Base-by-base conservation (phyloP, 2,797 vertebrate genomes). In the Sparidentex hasta region DNA sequence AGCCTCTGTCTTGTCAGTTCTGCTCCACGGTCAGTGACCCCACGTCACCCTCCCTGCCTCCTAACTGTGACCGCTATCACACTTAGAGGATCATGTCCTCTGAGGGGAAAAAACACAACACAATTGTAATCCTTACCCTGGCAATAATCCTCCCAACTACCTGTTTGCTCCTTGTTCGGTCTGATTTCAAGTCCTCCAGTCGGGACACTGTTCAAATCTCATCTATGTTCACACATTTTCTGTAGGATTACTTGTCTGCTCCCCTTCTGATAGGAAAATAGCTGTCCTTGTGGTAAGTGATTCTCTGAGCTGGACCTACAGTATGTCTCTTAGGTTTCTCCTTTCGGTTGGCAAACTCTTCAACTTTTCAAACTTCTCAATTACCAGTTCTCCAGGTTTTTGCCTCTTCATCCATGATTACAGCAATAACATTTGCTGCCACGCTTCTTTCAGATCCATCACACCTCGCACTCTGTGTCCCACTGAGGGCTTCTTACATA, bases 31-130 rank as follows among this genome's bases (percentile, higher is more conserved):
- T 67, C 75, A 74, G 50, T 43, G 73, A 63, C 66, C 59, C 21
- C 65, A 74, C 48, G 50, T 61, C 65, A 75, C 25, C 80, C n/a
- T 71, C 52, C 52, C 65, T 56, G 58, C 64, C 58, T 74, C 67
- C 33, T 71, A 29, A 52, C 70, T 52, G 65, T 63, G 71, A 79
- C 76, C 48, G 58, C 80, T 78, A 76, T 86, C 78, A 71, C 72
- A 81, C 59, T 80, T 51, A 63, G 43, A 76, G 69, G 63, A 80
- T 75, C 71, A 27, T 76, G 65, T 70, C 66, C 65, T 89, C 80
- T 80, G 65, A 56, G 20, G 54, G 55, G 48, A 57, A 65, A 43
- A 61, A 50, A 27, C 12, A 46, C 17, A 80, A 64, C 14, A 61
- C 41, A 69, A 63, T 57, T 81, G 64, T 69, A 70, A 78, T 72